Evolutionary conservation across 2,113 vertebrate genomes (phyloP), one percentile per base, ranked within the genome.

Genomic region (Chaetorhynchus papuensis): DNA sequence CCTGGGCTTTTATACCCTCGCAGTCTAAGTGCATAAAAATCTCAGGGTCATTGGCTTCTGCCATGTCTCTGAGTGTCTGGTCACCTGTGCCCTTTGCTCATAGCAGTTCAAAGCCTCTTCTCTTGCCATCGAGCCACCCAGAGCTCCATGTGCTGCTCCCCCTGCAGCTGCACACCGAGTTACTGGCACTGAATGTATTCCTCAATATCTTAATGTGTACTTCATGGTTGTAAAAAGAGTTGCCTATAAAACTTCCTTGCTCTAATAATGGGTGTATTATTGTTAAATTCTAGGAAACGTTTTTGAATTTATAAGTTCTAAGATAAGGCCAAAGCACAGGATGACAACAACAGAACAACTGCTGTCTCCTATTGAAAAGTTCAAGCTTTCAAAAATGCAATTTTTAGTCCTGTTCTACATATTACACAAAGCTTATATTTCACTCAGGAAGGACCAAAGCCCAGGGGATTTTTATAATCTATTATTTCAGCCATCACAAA

Each of bases 101-200:
- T 0, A 1, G 18, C 33, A 39, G 72, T 49, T 37, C 72, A 33
- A 33, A 19, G 10, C 8, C 39, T 37, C 19, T 54, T n/a, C n/a
- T n/a, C n/a, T 61, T 0, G 0, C 6, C 3, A 28, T 16, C 10
- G n/a, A 42, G 21, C 7, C 61, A 13, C 31, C 44, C 63, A 52
- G 33, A 7, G 18, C 47, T 39, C 39, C 27, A 2, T 13, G 45
- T 59, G 33, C 27, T 60, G 54, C 39, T 78, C 15, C 19, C 9
- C 23, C 19, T 24, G 54, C 28, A 70, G 28, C 24, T 61, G 41
- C 47, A 41, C 47, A 27, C 17, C 0, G 0, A 53, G 9, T 2
- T 27, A 18, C 30, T 1, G 0, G 6, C 45, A 22, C 20, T 41
- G 30, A 61, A 61, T 31, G 7, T 9, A 35, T 15, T 49, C 47